Base-by-base conservation (phyloP, 2,888 invertebrate species). In the Diarsia mendica region DNA sequence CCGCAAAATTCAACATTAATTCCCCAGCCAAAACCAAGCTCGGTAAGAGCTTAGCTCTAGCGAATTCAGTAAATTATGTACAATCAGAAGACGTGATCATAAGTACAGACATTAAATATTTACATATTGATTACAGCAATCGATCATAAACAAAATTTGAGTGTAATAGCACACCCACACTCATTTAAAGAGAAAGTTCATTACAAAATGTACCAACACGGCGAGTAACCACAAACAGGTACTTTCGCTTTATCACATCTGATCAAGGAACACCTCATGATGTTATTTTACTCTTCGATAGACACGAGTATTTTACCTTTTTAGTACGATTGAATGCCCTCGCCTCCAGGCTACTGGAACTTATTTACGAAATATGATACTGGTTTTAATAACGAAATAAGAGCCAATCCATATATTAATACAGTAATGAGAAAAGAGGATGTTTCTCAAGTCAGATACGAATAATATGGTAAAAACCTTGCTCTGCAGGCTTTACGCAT, bases 101-200 rank as follows among this genome's bases (percentile, higher is more conserved):
- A 67, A 84, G 39, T 69, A 67, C 18, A 51, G 53, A 49, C 39
- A 72, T 69, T 75, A 69, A 72, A 77, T 77, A 87, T 72, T 85
- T 80, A 77, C 72, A 79, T 77, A 83, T 80, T 69, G 76, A 87
- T 85, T 79, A 87, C 77, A 79, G 69, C 72, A 67, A 87, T 86
- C 75, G 77, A 75, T 80, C 79, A 85, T 80, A 87, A 77, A 85
- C 67, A 72, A 55, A 78, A 77, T 80, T 84, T 79, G 74, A 79
- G 68, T 79, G 79, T 85, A 88, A 83, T 79, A 87, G 69, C 76
- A 80, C 86, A 80, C 82, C 84, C 85, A 87, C 78, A 84, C 76
- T 86, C 86, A 89, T 89, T 90, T 89, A 88, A 87, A 90, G 91
- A 90, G 91, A 91, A 91, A 91, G 91, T 89, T 89, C 85, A 88